phyloP scores from a whole-genome alignment of 2,888 invertebrate species.

The Ectemnius cavifrons region DNA sequence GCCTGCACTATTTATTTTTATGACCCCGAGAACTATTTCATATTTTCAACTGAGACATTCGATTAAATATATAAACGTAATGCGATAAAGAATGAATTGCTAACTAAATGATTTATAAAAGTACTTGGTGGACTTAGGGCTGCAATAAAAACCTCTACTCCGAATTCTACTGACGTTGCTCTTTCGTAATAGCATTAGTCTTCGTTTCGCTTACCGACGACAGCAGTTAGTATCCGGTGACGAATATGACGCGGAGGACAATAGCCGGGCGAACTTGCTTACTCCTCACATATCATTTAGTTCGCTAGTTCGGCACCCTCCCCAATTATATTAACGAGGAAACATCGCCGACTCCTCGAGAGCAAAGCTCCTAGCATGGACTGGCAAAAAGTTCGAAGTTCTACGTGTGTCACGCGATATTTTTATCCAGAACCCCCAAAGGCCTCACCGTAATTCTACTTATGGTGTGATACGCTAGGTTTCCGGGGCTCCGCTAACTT shows the following conservation, averaged over 20 bases:
- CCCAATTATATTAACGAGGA: constrained; percentile 65
- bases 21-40: background rate
- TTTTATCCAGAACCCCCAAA: constrained; percentile 30
- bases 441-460: constrained; percentile 25
- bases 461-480: constrained; percentile 30
- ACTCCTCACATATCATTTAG: constrained; percentile 55
- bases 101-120: too few species aligned
- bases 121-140: too few species aligned
- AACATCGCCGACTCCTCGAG: constrained; percentile 53
- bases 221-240: constrained; percentile 9
- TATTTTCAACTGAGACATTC: too few species aligned
- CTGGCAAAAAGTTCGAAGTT: constrained; percentile 58
- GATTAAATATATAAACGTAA: too few species aligned
- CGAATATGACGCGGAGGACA: constrained; percentile 27
- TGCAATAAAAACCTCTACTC: too few species aligned
- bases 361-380: constrained; percentile 22
- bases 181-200: too few species aligned
- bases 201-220: background rate
- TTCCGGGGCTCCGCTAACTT: constrained; percentile 65
- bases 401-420: constrained; percentile 32
- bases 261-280: constrained; percentile 29
- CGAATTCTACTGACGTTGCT: too few species aligned
- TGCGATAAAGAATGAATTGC: too few species aligned
- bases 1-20: constrained; percentile 48
- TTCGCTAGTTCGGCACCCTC: constrained; percentile 50